These are phyloP conservation scores for Mastomys natalensis DNA, from an alignment of 2,113 vertebrate genomes.

Conservation along the genomic window DNA sequence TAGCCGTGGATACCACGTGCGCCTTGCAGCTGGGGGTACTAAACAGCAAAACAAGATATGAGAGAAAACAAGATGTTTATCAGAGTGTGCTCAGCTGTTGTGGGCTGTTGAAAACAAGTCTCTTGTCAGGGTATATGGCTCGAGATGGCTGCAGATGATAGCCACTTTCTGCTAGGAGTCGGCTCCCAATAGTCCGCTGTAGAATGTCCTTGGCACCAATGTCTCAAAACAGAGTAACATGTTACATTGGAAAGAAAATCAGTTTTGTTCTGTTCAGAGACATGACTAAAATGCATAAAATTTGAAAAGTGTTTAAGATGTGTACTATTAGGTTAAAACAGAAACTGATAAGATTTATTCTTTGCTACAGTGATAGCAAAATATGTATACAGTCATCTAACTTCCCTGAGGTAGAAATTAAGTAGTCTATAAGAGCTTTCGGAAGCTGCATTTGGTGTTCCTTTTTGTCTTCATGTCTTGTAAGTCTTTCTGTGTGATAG, in stretches of 20 bases:
- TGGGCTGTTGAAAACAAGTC: too few relatives aligned
- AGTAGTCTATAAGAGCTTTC: slow-evolving; percentile 6
- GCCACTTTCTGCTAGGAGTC: too few relatives aligned
- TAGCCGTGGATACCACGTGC: too few relatives aligned
- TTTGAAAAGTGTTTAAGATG: slow-evolving; percentile 41
- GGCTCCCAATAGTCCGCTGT: too few relatives aligned
- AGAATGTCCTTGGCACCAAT: not conserved
- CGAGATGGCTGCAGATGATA: too few relatives aligned
- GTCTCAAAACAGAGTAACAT: not conserved
- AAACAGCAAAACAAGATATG: too few relatives aligned
- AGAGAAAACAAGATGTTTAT: too few relatives aligned
- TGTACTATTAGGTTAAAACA: slow-evolving; percentile 26
- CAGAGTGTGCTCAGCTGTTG: too few relatives aligned
- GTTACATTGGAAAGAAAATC: slow-evolving; percentile 23
- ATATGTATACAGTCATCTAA: slow-evolving; percentile 29
- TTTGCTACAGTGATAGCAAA: slow-evolving; percentile 44
- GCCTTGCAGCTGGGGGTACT: too few relatives aligned
- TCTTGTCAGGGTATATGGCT: too few relatives aligned
- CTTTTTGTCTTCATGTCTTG: slow-evolving; percentile 19
- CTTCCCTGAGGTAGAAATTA: slow-evolving; percentile 28
- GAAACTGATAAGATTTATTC: slow-evolving; percentile 40
- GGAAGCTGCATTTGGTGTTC: not conserved
- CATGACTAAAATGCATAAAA: slow-evolving; percentile 47
- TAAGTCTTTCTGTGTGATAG: not conserved
- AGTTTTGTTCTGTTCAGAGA: slow-evolving; percentile 58